These are phyloP conservation scores for Aythya baeri DNA, from an alignment of 2,113 vertebrate genomes.

Conservation along the genomic window DNA sequence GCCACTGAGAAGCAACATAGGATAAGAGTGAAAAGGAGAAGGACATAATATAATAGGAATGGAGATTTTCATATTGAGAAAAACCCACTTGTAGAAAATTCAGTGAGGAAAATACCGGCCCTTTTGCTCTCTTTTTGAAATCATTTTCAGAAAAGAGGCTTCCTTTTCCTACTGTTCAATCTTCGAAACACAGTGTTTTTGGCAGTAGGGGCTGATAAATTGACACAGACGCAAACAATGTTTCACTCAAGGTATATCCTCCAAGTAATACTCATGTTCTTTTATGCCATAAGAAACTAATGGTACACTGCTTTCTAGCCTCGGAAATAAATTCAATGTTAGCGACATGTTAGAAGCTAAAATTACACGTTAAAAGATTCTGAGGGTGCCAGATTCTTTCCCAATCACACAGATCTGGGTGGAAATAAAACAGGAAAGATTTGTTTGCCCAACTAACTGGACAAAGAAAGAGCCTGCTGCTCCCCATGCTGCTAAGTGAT, in stretches of 20 bases:
- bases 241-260: not conserved
- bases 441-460: not conserved
- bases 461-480: not conserved
- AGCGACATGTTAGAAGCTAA: not conserved
- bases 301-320: not conserved
- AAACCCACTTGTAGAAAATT: not conserved
- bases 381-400: not conserved
- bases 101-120: not conserved
- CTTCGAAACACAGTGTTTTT: not conserved
- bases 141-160: not conserved
- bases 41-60: not conserved
- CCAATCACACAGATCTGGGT: rapidly evolving
- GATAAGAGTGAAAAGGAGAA: not conserved
- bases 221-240: not conserved
- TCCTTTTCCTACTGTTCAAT: not conserved
- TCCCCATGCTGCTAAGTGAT: not conserved
- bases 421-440: not conserved
- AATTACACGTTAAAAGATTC: not conserved
- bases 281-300: not conserved
- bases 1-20: not conserved
- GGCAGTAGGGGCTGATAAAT: not conserved
- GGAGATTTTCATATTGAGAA: not conserved
- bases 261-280: not conserved
- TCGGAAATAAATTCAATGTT: not conserved
- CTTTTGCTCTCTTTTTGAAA: not conserved